phyloP scores from a whole-genome alignment of 2,888 invertebrate species.

The Cyclophora albipunctata region DNA sequence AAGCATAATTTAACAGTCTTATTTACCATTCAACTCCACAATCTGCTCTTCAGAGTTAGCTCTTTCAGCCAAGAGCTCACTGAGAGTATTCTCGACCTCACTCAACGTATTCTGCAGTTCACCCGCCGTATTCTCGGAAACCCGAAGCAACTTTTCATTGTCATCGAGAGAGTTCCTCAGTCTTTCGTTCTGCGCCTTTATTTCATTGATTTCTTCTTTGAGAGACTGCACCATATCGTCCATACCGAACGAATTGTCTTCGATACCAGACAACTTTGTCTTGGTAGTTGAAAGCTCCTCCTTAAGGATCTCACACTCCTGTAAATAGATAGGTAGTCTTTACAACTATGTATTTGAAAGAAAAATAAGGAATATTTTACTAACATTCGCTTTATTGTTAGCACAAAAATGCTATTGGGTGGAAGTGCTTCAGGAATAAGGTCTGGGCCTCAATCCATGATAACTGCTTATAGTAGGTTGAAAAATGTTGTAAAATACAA shows the following conservation, averaged over 20 bases:
- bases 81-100: slow-evolving; percentile 83
- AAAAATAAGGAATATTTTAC: too few relatives aligned
- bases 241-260: slow-evolving; percentile 82
- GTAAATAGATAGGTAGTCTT: slow-evolving; percentile 22
- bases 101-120: slow-evolving; percentile 85
- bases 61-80: slow-evolving; percentile 67
- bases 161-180: slow-evolving; percentile 78
- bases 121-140: slow-evolving; percentile 87
- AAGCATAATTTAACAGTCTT: too few relatives aligned
- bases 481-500: too few relatives aligned
- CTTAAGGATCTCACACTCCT: slow-evolving; percentile 80
- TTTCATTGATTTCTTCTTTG: slow-evolving; percentile 77
- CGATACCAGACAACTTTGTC: slow-evolving; percentile 77
- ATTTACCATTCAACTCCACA: slow-evolving; percentile 59
- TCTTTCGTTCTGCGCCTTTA: slow-evolving; percentile 77
- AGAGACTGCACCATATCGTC: slow-evolving; percentile 82
- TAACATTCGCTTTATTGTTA: too few relatives aligned
- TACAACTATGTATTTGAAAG: too few relatives aligned
- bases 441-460: too few relatives aligned
- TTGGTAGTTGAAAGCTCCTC: slow-evolving; percentile 77
- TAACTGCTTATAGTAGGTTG: too few relatives aligned
- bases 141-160: slow-evolving; percentile 71
- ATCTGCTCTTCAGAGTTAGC: slow-evolving; percentile 67
- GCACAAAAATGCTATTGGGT: too few relatives aligned
- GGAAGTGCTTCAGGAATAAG: too few relatives aligned